Evolutionary conservation across 2,888 invertebrate genomes (phyloP), one percentile per base, ranked within the genome.

Genomic region (Eilema caniola): DNA sequence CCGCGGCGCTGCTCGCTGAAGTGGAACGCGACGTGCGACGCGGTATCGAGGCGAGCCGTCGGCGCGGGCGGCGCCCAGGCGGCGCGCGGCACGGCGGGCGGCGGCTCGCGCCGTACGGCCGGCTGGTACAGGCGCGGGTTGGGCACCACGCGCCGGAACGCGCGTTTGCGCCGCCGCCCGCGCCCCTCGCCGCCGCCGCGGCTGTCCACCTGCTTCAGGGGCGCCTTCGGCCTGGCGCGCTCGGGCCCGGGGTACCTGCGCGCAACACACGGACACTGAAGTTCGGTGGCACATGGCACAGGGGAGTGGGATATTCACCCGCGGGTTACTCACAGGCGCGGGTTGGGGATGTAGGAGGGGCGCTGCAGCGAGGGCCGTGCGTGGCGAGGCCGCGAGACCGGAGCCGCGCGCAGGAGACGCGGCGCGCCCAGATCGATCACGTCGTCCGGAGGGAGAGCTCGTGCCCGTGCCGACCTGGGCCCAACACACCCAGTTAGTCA

Each of bases 71-170:
- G 83, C 31, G 88, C 78, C 88, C 86, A 86, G 69, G 75, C 16
- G 71, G 82, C 76, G 74, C 82, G 83, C 33, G 87, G 88, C 53
- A 69, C 66, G 23, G 80, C 75, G 66, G 83, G 82, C 63, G 87
- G 86, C 31, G 84, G 85, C 25, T 82, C 23, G 79, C 14, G 79
- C 8, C 62, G 67, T 23, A 76, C 31, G 80, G 88, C 87, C 23
- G 92, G 91, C 75, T 88, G 87, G 87, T 93, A 93, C 75, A 93
- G 86, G 14, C 93, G 90, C 75, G 92, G 77, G 87, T 93, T 93
- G 70, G 93, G 92, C 75, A 90, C 87, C 62, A 76, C 84, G 11
- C 86, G 86, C 37, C 84, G 84, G 72, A 83, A 87, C 70, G 81
- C 79, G 72, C 83, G 88, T 75, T 83, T 86, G 62, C 76, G 82